Conservation (phyloP, 2,888 invertebrate genomes). For the Acronicta leporina region DNA sequence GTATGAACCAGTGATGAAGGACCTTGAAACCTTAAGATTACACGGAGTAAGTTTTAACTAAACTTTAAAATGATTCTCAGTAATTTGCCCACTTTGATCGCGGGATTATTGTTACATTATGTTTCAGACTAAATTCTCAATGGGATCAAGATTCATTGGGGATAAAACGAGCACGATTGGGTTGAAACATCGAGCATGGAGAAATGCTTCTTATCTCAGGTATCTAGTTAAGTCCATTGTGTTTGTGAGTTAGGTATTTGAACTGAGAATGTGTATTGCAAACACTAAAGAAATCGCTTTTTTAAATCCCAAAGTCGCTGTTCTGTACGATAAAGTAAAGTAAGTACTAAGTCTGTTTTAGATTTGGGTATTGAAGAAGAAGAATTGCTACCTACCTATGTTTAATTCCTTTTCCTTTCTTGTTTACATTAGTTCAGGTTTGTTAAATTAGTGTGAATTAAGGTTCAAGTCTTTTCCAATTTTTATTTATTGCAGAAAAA, state of each 20-base stretch:
- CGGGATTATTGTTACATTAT: neutral
- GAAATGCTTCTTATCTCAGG: conserved; percentile 50
- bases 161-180: conserved; percentile 52
- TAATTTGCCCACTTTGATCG: neutral
- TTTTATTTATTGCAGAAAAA: conserved; percentile 23
- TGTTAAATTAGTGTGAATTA: too few relatives aligned
- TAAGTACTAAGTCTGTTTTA: too few relatives aligned
- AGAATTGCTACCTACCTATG: too few relatives aligned
- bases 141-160: conserved; percentile 25
- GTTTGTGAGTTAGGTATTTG: too few relatives aligned
- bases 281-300: too few relatives aligned
- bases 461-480: neutral
- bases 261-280: too few relatives aligned
- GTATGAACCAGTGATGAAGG: conserved; percentile 65
- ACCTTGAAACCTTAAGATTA: conserved; percentile 52
- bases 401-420: too few relatives aligned
- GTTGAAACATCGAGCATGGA: conserved; percentile 55
- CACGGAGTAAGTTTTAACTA: conserved; percentile 59
- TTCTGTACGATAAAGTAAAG: too few relatives aligned
- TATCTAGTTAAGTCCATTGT: neutral
- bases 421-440: too few relatives aligned
- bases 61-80: neutral
- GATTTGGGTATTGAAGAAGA: too few relatives aligned
- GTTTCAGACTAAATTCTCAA: conserved; percentile 49
- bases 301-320: too few relatives aligned